Base-by-base conservation (phyloP, 2,113 vertebrate genomes). In the Ranitomeya variabilis region DNA sequence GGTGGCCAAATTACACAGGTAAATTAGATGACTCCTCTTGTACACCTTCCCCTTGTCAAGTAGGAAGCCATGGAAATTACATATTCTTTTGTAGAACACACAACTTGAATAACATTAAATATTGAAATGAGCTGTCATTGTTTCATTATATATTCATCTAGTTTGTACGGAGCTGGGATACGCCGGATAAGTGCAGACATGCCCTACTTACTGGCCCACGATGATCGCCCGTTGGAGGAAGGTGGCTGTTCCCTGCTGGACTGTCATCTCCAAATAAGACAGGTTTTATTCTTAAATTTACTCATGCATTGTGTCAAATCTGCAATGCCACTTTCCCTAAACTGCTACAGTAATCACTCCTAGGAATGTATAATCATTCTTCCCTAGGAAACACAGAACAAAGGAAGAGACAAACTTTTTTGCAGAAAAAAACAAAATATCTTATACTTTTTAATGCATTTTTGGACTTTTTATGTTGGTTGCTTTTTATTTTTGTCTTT, bases 1-100 rank as follows among this genome's bases (percentile, higher is more conserved):
- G 81, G 62, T 83, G 81, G 81, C 81, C 81, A 83, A 83, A 83
- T 83, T 83, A 83, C 81, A 64, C 81, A 83, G 64, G 81, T 83
- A 83, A 83, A 83, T 83, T 83, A 83, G 64, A 83, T 83, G 81
- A 69, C 81, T 83, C 81, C 81, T 83, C 62, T 83, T 83, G 81
- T 83, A 83, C 62, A 80, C 78, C 78, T 80, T 80, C 78, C 78
- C 54, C 78, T 80, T 80, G 78, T 60, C 78, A 80, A 80, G 78
- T 60, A 80, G 78, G 64, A 52, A 83, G 81, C 62, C 64, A 83
- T 62, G 59, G 81, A 83, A 83, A 83, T 83, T 83, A 69, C 81
- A 83, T 83, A 83, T 69, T 83, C 81, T 69, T 83, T 83, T 83
- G 62, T 54, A 54, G 62, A 51, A 83, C 67, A 64, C 81, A 45